phyloP scores from a whole-genome alignment of 1,140 invertebrate genomes.

The Elymnias hypermnestra region DNA sequence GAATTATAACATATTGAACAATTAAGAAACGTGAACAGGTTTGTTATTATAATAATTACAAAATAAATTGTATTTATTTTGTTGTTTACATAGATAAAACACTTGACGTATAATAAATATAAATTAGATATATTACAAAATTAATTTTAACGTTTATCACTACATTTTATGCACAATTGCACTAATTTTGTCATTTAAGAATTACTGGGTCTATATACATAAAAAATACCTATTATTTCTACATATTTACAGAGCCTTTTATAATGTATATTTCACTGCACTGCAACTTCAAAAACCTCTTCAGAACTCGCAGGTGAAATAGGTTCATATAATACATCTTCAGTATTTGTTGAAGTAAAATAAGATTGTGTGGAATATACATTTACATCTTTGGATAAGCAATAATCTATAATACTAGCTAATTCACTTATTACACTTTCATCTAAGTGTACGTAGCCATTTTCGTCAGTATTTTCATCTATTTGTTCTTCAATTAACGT shows the following conservation, averaged over 20 bases:
- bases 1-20: too few species aligned
- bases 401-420: constrained; percentile 27
- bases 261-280: background rate
- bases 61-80: too few species aligned
- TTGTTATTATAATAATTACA: too few species aligned
- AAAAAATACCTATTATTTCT: too few species aligned
- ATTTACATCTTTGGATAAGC: constrained; percentile 11
- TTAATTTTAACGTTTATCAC: too few species aligned
- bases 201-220: too few species aligned
- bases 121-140: too few species aligned
- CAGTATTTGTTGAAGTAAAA: background rate
- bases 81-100: too few species aligned
- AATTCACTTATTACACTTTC: constrained; percentile 30
- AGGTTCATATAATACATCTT: constrained; percentile 33
- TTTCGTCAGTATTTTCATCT: constrained; percentile 28
- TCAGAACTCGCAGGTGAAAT: constrained; percentile 36
- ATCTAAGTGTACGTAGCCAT: constrained; percentile 40
- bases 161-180: too few species aligned
- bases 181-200: too few species aligned
- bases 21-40: too few species aligned
- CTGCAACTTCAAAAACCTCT: constrained; percentile 5
- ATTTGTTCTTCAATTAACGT: constrained; percentile 37
- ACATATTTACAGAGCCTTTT: background rate
- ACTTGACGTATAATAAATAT: too few species aligned
- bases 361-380: background rate